Percentiles rank a stretch among this genome's conserved stretches.
phyloP scores from a whole-genome alignment of 2,888 invertebrate species.

The Caenorhabditis japonica region DNA sequence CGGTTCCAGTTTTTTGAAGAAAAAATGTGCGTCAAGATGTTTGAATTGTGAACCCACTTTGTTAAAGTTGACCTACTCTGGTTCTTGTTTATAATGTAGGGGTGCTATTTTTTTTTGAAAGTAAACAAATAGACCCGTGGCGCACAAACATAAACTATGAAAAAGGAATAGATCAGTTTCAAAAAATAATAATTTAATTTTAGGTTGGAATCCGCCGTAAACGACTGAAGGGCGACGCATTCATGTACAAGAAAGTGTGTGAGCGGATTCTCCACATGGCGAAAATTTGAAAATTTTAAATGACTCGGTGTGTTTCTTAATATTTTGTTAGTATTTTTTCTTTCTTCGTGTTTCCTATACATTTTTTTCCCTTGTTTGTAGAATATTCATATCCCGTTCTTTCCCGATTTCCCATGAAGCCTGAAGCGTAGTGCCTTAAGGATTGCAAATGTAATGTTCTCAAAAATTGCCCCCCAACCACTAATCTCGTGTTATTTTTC shows the following conservation, averaged over 20 bases:
- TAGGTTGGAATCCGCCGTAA: slow-evolving; percentile 83
- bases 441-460: slow-evolving; percentile 26
- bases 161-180: too few species aligned
- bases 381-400: slow-evolving; percentile 30
- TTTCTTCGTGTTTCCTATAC: slow-evolving; percentile 21
- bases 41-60: too few species aligned
- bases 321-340: slow-evolving; percentile 27
- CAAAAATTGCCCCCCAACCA: background rate
- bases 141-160: slow-evolving; percentile 4
- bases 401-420: background rate
- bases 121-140: too few species aligned
- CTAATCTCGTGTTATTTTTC: slow-evolving; percentile 4
- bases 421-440: background rate
- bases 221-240: slow-evolving; percentile 85
- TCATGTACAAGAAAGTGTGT: slow-evolving; percentile 87
- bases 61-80: too few species aligned
- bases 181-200: slow-evolving; percentile 13
- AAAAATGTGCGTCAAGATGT: too few species aligned
- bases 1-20: too few species aligned
- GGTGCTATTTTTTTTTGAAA: too few species aligned
- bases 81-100: too few species aligned
- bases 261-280: slow-evolving; percentile 82
- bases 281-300: slow-evolving; percentile 38
- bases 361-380: slow-evolving; percentile 17
- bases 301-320: background rate